Percentiles rank a stretch among this genome's conserved stretches.
Evolutionary conservation across 2,888 invertebrate genomes (phyloP).

Genomic region (Melanostoma scalare): DNA sequence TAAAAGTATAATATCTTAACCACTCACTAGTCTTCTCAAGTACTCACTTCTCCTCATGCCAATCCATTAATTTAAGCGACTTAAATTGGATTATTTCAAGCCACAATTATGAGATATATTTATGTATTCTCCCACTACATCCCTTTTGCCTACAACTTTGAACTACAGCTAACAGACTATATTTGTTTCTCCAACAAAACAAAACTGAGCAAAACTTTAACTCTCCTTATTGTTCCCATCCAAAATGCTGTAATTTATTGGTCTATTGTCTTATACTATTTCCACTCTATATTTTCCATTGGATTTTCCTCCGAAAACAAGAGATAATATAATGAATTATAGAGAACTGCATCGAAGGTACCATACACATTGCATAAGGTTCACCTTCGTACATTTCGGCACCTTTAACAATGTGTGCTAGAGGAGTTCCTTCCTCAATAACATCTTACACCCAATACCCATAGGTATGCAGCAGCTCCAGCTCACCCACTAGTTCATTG

Average conservation of each 20-base stretch:
- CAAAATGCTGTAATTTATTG: constrained; percentile 56
- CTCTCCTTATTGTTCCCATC: constrained; percentile 47
- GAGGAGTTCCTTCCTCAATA: background rate
- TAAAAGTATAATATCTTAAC: no score
- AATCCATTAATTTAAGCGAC: no score
- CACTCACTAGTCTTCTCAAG: no score
- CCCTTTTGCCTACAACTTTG: no score
- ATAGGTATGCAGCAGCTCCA: no score
- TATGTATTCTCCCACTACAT: no score
- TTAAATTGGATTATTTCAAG: no score
- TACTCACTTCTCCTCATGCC: no score
- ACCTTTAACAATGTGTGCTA: constrained; percentile 14
- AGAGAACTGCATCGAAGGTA: constrained; percentile 37
- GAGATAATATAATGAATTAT: constrained; percentile 68
- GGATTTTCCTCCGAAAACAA: constrained; percentile 41
- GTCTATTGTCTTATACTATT: constrained; percentile 52
- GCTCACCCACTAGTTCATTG: background rate
- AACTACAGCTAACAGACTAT: no score
- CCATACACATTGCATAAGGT: background rate
- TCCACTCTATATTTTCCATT: constrained; percentile 3
- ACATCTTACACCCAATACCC: constrained; percentile 20
- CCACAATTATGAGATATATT: no score
- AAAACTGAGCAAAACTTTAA: no score
- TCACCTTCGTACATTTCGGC: constrained; percentile 20
- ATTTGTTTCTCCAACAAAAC: no score